Conservation (phyloP, 2,797 vertebrate genomes). For the Rhinogobio ventralis region DNA sequence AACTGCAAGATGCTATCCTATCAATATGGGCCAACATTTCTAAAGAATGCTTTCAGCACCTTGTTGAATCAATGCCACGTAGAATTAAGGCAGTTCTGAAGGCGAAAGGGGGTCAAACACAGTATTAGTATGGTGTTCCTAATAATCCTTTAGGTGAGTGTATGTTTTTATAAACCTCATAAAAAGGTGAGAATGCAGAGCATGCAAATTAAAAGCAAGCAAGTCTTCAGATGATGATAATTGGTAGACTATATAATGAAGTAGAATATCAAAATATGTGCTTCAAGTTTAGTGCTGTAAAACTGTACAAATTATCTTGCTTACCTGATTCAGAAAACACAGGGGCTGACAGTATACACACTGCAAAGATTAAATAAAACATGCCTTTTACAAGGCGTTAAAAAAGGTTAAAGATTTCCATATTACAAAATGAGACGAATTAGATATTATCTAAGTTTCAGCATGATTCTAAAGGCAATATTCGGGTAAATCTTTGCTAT, state of each 20-base stretch:
- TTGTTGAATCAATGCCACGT: too few relatives aligned
- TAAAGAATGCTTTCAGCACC: too few relatives aligned
- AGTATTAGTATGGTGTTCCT: too few relatives aligned
- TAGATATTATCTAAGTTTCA: not conserved
- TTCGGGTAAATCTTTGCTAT: not conserved
- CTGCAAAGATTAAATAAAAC: not conserved
- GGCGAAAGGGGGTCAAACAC: too few relatives aligned
- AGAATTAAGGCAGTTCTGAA: too few relatives aligned
- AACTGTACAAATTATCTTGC: not conserved
- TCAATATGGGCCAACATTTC: too few relatives aligned
- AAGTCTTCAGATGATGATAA: not conserved
- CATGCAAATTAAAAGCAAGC: not conserved
- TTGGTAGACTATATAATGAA: too few relatives aligned
- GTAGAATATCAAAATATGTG: not conserved
- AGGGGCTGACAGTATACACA: not conserved
- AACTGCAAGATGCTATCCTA: too few relatives aligned
- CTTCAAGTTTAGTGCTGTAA: not conserved
- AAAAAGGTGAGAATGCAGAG: not conserved
- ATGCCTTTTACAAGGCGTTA: not conserved
- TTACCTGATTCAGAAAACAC: conserved; percentile 19
- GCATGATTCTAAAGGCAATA: not conserved
- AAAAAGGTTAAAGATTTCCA: not conserved
- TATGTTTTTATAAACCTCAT: not conserved
- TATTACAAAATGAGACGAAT: not conserved
- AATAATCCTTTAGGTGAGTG: too few relatives aligned